Base-by-base conservation (phyloP, 2,888 invertebrate genomes). In the Drosophila merina region DNA sequence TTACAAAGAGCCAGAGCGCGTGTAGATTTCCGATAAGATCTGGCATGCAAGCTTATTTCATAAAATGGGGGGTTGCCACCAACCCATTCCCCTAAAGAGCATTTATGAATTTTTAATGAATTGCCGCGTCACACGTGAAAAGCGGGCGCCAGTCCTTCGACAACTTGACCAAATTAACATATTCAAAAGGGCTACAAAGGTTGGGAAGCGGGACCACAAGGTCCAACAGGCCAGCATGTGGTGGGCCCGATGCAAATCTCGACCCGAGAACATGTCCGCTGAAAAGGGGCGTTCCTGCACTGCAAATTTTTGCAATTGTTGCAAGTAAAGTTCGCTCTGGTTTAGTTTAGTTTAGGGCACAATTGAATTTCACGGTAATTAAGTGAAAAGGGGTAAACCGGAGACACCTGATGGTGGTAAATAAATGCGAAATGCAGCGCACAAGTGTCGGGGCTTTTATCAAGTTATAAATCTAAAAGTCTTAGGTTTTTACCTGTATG, bases 31-130 rank as follows among this genome's bases (percentile, higher is more conserved):
- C 56, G 84, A 85, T 85, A 88, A 85, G 78, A 85, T 86, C 84
- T 75, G 59, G 69, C 71, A 79, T 76, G 83, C 77, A 79, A 79
- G 36, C 25, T 57, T 48, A 57, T 14, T 57, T 38, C 48, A 36
- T 45, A 9, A 44, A 42, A 25, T 26, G 28, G 42, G 25, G 38
- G 38, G 38, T 10, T 36, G n/a, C 36, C 36, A 7, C 14, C 7
- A 40, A 20, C 20, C 20, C 28, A 28, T 28, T 28, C 52, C 52
- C 64, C 67, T 60, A 25, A 72, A 68, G 70, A 49, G 77, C 76
- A 79, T 83, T 89, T 90, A 91, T 91, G 91, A 88, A 91, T 91
- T 90, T 90, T 89, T 90, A 91, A 91, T 91, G 88, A 91, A 91
- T 90, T 91, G 86, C 89, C 75, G 76, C 85, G 88, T 88, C 88